Conservation (phyloP, 2,888 invertebrate genomes). For the Andrena bucephala region DNA sequence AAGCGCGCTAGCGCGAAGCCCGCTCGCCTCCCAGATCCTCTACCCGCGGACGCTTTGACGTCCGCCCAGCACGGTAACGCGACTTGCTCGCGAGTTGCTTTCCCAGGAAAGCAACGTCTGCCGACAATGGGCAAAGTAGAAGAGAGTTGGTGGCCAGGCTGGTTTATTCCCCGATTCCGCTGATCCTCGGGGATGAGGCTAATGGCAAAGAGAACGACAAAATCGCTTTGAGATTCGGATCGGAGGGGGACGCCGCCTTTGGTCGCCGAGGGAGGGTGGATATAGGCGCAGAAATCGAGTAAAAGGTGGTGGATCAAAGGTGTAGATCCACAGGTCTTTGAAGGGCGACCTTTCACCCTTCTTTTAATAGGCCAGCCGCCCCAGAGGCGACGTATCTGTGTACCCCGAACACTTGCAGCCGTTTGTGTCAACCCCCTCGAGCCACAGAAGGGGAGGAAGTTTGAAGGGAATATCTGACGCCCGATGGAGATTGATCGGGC, state of each 20-base stretch:
- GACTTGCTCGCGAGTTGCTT: neutral
- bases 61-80: neutral
- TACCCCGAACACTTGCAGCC: constrained; percentile 5
- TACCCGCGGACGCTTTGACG: neutral
- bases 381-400: neutral
- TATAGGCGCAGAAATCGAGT: constrained; percentile 2
- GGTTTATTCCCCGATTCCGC: neutral
- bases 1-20: constrained; percentile 16
- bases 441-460: neutral
- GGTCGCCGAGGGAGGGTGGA: neutral
- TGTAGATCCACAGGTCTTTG: constrained; percentile 27
- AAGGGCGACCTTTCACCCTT: constrained; percentile 10
- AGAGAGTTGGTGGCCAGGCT: neutral
- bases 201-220: neutral
- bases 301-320: constrained; percentile 45
- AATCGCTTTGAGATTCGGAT: neutral
- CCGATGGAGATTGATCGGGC: neutral
- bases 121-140: neutral
- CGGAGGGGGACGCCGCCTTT: too few species aligned
- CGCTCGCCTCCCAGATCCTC: neutral
- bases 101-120: neutral
- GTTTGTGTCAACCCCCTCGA: neutral
- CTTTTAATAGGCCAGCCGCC: constrained; percentile 16
- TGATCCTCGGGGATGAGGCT: constrained; percentile 6
- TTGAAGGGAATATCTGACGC: neutral